Conservation (phyloP, 2,113 vertebrate species). For the Leuciscus idus region DNA sequence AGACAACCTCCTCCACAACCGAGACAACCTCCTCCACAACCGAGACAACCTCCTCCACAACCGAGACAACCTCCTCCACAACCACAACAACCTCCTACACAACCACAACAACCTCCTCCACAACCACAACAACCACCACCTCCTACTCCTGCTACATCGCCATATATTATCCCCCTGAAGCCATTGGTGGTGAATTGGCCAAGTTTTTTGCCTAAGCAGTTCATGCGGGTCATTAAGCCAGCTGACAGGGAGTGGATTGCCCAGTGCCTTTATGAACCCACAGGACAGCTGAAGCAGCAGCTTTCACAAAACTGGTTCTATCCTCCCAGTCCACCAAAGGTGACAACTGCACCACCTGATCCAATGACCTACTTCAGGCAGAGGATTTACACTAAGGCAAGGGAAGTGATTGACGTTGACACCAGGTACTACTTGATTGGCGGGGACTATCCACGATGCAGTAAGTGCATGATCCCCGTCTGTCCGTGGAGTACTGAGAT, state of each 20-base stretch:
- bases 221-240: neutral
- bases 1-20: too few relatives aligned
- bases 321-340: neutral
- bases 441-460: neutral
- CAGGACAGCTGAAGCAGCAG: neutral
- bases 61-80: too few relatives aligned
- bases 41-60: too few relatives aligned
- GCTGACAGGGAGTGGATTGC: slow-evolving; percentile 43
- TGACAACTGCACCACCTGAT: neutral
- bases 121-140: too few relatives aligned
- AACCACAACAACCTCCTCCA: too few relatives aligned
- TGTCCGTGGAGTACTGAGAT: neutral
- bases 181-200: too few relatives aligned
- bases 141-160: too few relatives aligned
- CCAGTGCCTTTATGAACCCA: slow-evolving; percentile 23
- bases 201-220: too few relatives aligned
- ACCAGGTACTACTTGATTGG: neutral
- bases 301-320: neutral
- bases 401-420: neutral
- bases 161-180: too few relatives aligned
- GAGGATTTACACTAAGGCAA: neutral
- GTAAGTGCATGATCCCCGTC: neutral
- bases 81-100: too few relatives aligned
- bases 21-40: too few relatives aligned
- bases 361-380: neutral